Conservation (phyloP, 2,797 vertebrate genomes). For the Echiichthys vipera region DNA sequence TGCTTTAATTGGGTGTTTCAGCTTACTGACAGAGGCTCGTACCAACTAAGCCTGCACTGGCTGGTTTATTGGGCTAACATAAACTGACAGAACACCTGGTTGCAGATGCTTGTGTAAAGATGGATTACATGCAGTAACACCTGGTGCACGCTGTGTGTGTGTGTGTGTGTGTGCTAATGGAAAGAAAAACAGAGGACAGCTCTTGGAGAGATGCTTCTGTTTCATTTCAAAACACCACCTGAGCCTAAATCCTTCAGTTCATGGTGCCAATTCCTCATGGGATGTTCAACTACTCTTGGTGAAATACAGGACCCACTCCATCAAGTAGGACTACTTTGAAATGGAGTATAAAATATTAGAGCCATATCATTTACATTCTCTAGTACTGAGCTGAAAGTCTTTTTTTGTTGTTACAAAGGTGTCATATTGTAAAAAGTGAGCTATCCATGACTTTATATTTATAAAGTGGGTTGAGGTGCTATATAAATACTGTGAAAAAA, state of each 20-base stretch:
- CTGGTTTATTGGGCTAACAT: conserved; percentile 72
- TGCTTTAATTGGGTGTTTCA: conserved; percentile 58
- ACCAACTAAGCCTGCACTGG: conserved; percentile 46
- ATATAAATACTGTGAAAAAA: too few species aligned
- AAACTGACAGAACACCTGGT: conserved; percentile 80
- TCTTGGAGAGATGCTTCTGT: conserved; percentile 62
- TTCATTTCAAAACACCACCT: conserved; percentile 77
- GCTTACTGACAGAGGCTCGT: conserved; percentile 44
- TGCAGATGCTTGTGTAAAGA: conserved; percentile 75
- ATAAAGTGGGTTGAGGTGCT: too few species aligned
- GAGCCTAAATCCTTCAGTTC: conserved; percentile 67
- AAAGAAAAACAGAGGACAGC: conserved; percentile 36
- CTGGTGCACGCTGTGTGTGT: conserved; percentile 51
- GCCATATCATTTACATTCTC: neutral
- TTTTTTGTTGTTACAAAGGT: neutral
- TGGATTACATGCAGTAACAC: conserved; percentile 76
- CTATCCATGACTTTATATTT: too few species aligned
- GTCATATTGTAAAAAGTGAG: too few species aligned
- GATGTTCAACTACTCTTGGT: conserved; percentile 34
- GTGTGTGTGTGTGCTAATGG: conserved; percentile 11
- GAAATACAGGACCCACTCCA: conserved; percentile 27
- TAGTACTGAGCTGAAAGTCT: neutral
- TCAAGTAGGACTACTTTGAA: conserved; percentile 28
- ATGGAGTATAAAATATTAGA: conserved; percentile 13
- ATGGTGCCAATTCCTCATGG: conserved; percentile 55